Base-by-base conservation (phyloP, 1,140 invertebrate genomes). In the Bombus ignitus region DNA sequence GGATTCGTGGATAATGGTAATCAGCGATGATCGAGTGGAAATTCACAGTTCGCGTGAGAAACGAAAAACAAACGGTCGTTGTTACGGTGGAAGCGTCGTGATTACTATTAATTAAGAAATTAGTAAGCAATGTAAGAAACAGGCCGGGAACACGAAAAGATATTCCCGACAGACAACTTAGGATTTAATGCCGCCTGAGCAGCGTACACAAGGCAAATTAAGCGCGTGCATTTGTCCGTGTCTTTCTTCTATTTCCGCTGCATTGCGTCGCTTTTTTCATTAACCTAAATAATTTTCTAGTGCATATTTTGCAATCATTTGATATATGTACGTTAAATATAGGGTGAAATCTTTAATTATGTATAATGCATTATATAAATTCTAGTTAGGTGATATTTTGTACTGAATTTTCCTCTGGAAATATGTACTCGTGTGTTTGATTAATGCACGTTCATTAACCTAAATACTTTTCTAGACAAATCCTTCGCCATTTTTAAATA, bases 71-170 rank as follows among this genome's bases (percentile, higher is more conserved):
- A 81, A 59, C 39, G 53, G 53, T 53, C 79, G 84, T 42, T 68
- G 79, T 68, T 72, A 72, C 79, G 70, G 71, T 72, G 71, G 39
- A 81, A 76, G 42, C 79, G 57, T 78, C 73, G 65, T 84, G 76
- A 66, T 35, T 53, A 71, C 80, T 87, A 89, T 89, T 87, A 90
- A 87, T 90, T 90, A 90, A 89, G 81, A 84, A 87, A 90, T 89
- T 90, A 87, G 83, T 89, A 81, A 89, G 70, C 66, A 53, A 66
- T 73, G 22, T 15, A 77, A 44, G 62, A 68, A 72, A 81, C 70
- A 39, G 35, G 42, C 10, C 9, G 47, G 53, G 70, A 84, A 87
- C 76, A 78, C 57, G 81, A 62, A 81, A 76, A n/a, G 42, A 83
- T 70, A 71, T 89, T 57, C 66, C 66, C 59, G 76, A 77, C 37